These are phyloP conservation scores for Semotilus atromaculatus DNA, from an alignment of 2,797 vertebrate genomes.

Conservation along the genomic window DNA sequence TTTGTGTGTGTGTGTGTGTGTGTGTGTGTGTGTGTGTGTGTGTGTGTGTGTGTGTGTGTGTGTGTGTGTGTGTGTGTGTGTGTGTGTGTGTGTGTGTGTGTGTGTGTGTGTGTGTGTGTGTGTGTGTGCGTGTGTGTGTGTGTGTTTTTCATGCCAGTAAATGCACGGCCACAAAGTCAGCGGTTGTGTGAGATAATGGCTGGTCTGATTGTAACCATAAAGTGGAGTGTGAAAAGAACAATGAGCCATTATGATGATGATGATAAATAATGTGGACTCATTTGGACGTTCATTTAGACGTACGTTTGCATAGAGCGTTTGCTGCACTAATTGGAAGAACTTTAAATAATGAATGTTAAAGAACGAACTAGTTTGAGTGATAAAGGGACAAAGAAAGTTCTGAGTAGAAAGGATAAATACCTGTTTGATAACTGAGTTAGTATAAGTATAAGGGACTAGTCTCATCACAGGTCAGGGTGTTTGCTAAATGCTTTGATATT, in stretches of 20 bases:
- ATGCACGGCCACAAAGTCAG: constrained; percentile 73
- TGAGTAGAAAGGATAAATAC: not conserved
- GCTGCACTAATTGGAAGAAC: constrained; percentile 71
- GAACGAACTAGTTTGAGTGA: constrained; percentile 22
- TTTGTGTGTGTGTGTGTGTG: too few species aligned
- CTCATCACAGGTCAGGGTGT: not conserved
- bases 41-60: too few species aligned
- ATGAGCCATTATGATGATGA: constrained; percentile 77
- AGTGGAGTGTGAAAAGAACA: constrained; percentile 76
- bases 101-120: too few species aligned
- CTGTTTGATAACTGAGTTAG: not conserved
- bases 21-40: too few species aligned
- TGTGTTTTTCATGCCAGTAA: constrained; percentile 71
- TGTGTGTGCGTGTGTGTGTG: too few species aligned
- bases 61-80: too few species aligned
- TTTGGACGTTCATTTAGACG: constrained; percentile 70
- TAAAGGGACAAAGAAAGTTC: constrained; percentile 14
- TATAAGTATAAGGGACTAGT: not conserved
- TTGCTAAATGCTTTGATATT: not conserved
- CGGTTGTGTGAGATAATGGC: constrained; percentile 73
- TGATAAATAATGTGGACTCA: constrained; percentile 80
- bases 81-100: too few species aligned
- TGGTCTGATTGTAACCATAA: constrained; percentile 78
- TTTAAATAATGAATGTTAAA: constrained; percentile 66
- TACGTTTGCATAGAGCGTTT: constrained; percentile 72